Percentiles rank a stretch among this genome's conserved stretches.
phyloP scores from a whole-genome alignment of 2,113 vertebrate species.

The Electrona antarctica region DNA sequence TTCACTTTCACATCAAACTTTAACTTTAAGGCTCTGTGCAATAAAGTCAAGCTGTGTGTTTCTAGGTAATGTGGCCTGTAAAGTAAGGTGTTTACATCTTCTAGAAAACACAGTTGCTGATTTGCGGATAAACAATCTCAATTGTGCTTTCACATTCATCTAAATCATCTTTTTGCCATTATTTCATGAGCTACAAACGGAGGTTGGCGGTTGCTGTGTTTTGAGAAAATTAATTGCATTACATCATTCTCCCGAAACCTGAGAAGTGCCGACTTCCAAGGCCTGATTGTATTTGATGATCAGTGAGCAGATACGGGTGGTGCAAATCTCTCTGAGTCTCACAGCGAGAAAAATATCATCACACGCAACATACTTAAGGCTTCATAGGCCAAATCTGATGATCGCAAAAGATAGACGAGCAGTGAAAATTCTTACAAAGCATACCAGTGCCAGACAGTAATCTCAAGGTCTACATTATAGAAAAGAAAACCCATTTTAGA shows the following conservation, averaged over 20 bases:
- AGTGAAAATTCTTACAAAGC: neutral
- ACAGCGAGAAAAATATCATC: neutral
- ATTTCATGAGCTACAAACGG: neutral
- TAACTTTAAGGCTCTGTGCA: neutral
- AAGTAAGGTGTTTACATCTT: neutral
- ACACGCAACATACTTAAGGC: neutral
- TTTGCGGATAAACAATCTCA: neutral
- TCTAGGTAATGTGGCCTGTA: neutral
- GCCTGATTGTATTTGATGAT: neutral
- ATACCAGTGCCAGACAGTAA: neutral
- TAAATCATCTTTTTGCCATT: neutral
- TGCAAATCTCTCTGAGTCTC: neutral
- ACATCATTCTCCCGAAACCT: neutral
- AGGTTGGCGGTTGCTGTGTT: neutral
- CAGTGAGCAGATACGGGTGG: neutral
- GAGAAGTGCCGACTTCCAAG: neutral
- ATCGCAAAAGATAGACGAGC: neutral
- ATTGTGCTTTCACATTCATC: neutral
- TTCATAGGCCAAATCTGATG: neutral
- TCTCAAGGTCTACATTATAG: too few species aligned
- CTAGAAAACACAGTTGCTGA: neutral
- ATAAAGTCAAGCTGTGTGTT: neutral
- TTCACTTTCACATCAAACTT: neutral
- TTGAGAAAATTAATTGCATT: neutral
- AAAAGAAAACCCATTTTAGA: too few species aligned